These are phyloP conservation scores for Globodera ellingtonae DNA, from an alignment of 1,140 invertebrate species.

Conservation along the genomic window DNA sequence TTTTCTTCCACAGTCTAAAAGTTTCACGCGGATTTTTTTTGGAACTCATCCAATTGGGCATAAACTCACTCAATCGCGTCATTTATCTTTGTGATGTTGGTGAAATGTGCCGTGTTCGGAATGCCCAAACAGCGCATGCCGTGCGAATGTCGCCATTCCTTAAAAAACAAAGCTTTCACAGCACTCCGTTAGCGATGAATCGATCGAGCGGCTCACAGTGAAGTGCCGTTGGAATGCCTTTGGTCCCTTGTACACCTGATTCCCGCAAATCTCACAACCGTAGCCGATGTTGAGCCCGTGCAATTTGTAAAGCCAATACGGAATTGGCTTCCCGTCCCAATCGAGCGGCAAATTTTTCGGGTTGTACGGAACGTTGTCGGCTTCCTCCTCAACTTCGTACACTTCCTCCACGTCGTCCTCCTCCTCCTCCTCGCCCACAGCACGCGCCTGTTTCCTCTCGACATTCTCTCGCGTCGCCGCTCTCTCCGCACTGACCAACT, in stretches of 20 bases:
- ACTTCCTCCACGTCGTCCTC: constrained; percentile 69
- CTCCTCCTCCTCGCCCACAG: constrained; percentile 90
- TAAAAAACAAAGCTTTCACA: constrained; percentile 29
- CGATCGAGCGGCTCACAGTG: constrained; percentile 71
- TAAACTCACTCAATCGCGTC: constrained; percentile 74
- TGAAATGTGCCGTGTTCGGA: constrained; percentile 99
- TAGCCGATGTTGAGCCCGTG: constrained; percentile 98
- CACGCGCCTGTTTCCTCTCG: constrained; percentile 92
- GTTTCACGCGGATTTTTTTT: background rate
- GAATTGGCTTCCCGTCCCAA: constrained; percentile 99
- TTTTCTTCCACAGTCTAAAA: constrained; percentile 82
- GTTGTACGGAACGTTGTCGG: constrained; percentile 94
- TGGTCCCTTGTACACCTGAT: constrained; percentile 91
- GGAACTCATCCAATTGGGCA: background rate
- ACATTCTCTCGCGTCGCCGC: constrained; percentile 94
- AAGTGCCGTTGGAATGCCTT: constrained; percentile 99
- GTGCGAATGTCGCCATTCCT: constrained; percentile 98
- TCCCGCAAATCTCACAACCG: constrained; percentile 99
- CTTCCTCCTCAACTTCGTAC: constrained; percentile 74
- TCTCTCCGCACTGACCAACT: constrained; percentile 73
- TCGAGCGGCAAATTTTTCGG: constrained; percentile 97
- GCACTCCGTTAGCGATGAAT: constrained; percentile 11
- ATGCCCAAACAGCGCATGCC: constrained; percentile 98
- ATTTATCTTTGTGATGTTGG: constrained; percentile 98
- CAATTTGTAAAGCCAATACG: constrained; percentile 94